A percentile compares a stretch with the other conserved stretches of the same genome.
Conservation (phyloP, 2,113 vertebrate genomes). For the human region DNA sequence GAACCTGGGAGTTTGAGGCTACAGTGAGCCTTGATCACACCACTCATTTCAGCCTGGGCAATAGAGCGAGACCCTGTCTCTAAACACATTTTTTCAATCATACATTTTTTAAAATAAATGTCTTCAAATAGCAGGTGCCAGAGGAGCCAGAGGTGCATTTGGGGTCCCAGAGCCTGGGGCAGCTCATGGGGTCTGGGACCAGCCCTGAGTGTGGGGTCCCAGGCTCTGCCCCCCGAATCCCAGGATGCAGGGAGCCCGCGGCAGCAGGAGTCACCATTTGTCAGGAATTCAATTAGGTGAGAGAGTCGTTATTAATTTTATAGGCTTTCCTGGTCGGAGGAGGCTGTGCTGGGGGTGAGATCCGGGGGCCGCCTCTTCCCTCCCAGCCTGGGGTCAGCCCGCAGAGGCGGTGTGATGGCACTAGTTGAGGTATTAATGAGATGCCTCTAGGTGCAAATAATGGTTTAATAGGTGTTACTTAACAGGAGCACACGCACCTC, state of each 20-base stretch:
- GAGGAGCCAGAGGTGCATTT: neutral
- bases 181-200: neutral
- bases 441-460: conserved; percentile 98
- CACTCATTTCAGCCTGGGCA: neutral
- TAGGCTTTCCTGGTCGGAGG: conserved; percentile 84
- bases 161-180: accelerated
- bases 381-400: conserved; percentile 89
- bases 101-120: neutral
- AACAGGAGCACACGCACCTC: conserved; percentile 77
- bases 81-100: neutral
- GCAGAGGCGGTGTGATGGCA: conserved; percentile 88
- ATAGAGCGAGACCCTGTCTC: neutral
- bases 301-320: conserved; percentile 85
- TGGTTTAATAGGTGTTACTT: conserved; percentile 99
- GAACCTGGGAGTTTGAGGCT: too few relatives aligned
- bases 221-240: neutral
- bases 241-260: neutral
- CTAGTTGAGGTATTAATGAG: conserved; percentile 96
- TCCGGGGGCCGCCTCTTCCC: conserved; percentile 85
- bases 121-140: neutral
- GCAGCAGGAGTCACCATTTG: conserved; percentile 75
- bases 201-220: neutral
- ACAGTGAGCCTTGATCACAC: too few relatives aligned
- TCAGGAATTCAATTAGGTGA: conserved; percentile 86
- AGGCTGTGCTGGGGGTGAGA: conserved; percentile 83